Conservation (phyloP, 2,113 vertebrate species). For the Mungos mungo region DNA sequence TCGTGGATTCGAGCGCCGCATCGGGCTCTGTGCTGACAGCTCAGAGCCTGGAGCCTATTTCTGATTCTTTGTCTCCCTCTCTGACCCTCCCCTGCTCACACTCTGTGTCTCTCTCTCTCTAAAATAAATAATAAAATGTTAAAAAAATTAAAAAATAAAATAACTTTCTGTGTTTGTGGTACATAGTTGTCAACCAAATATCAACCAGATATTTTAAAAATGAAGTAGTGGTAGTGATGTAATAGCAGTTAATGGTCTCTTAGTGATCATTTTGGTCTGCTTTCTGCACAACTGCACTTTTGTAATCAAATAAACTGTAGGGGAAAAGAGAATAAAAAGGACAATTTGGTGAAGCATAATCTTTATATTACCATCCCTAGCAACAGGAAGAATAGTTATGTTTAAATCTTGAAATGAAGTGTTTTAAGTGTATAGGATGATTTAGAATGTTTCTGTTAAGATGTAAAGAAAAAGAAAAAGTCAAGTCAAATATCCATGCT, state of each 20-base stretch:
- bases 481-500: background rate
- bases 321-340: background rate
- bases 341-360: background rate
- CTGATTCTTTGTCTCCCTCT: no score
- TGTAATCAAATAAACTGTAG: background rate
- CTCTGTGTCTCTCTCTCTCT: no score
- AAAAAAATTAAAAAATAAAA: background rate
- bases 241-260: background rate
- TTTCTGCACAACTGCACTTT: background rate
- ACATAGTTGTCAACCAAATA: background rate
- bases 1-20: no score
- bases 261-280: background rate
- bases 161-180: background rate
- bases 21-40: no score
- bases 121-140: no score
- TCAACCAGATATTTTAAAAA: background rate
- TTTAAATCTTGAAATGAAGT: background rate
- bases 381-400: background rate
- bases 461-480: background rate
- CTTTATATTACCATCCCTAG: background rate
- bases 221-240: background rate
- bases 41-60: no score
- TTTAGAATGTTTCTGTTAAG: constrained; percentile 13
- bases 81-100: no score
- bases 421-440: background rate